Evolutionary conservation across 2,888 invertebrate genomes (phyloP), one percentile per base, ranked within the genome.

Genomic region (Biston stratarius): DNA sequence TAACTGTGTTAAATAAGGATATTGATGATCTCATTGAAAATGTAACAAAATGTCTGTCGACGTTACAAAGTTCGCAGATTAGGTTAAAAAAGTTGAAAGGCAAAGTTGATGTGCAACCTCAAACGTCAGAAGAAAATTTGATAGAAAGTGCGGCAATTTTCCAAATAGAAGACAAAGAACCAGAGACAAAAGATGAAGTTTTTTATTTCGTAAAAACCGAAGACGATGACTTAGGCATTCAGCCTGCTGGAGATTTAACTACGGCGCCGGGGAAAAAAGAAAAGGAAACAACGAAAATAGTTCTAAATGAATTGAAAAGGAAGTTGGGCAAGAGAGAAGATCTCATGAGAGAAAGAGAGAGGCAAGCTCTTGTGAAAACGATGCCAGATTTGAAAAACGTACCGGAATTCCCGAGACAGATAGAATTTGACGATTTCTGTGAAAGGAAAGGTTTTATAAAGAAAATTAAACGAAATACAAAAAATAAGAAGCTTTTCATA

Each of bases 401-500:
- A 11, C 94, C 94, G 0, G 93, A 94, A 55, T 94, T 94, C 51
- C 93, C 94, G 0, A 83, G 93, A 49, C 94, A 94, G 65, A 94
- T 93, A 9, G 73, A 83, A 49, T 75, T 83, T 1, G 87, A 89
- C 14, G 90, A 89, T 1, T 85, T 77, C 6, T 42, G 79, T 0
- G 86, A 86, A 0, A 78, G 72, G 47, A 89, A 83, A 75, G 92
- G 93, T 38, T 89, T 77, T 63, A 86, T 92, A 34, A 75, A 67
- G 1, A 94, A 93, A 83, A 60, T 90, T 24, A 77, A 69, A 49
- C 81, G 61, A 36, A 71, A 61, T 3, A 11, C 33, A 1, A 51
- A 64, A 3, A 84, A 82, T 69, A 75, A 67, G 24, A 81, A 47
- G 45, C 61, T 79, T 9, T 83, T 85, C 44, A 76, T 67, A 38